Evolutionary conservation across 2,888 invertebrate species (phyloP).

Genomic region (Cepaea hortensis): DNA sequence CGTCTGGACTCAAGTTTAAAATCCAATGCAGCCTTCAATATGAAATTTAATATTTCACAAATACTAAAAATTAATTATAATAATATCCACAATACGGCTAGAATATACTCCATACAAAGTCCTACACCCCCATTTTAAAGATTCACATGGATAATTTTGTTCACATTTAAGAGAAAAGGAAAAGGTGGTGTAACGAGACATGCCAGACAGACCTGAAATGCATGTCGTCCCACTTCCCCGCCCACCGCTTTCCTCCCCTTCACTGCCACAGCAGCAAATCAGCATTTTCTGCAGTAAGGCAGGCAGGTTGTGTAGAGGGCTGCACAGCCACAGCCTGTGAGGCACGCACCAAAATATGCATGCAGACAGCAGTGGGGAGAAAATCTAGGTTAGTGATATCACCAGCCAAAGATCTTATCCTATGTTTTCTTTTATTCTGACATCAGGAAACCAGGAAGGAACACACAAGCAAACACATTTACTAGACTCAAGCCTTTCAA

Average conservation of each 20-base stretch:
- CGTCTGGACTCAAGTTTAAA: constrained; percentile 20
- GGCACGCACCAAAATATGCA: constrained; percentile 45
- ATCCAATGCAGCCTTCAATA: background rate
- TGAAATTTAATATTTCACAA: constrained; percentile 1
- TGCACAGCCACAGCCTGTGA: constrained; percentile 41
- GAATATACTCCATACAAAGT: background rate
- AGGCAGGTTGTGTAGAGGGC: constrained; percentile 49
- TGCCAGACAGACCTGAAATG: constrained; percentile 49
- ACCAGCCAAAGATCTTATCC: constrained; percentile 1
- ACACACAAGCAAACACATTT: constrained; percentile 17
- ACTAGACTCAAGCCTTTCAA: background rate
- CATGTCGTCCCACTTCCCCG: constrained; percentile 46
- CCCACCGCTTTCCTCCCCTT: constrained; percentile 42
- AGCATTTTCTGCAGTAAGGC: constrained; percentile 43
- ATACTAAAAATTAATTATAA: constrained; percentile 7
- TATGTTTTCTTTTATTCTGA: background rate
- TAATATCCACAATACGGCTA: background rate
- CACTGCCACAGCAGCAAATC: constrained; percentile 44
- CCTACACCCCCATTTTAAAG: constrained; percentile 18
- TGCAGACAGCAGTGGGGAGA: constrained; percentile 46
- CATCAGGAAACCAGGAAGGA: background rate
- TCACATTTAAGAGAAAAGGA: constrained; percentile 37
- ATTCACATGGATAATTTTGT: constrained; percentile 26
- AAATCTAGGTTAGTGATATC: constrained; percentile 46
- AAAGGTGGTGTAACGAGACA: constrained; percentile 40